Base-by-base conservation (phyloP, 2,113 vertebrate genomes). In the Serinus canaria region DNA sequence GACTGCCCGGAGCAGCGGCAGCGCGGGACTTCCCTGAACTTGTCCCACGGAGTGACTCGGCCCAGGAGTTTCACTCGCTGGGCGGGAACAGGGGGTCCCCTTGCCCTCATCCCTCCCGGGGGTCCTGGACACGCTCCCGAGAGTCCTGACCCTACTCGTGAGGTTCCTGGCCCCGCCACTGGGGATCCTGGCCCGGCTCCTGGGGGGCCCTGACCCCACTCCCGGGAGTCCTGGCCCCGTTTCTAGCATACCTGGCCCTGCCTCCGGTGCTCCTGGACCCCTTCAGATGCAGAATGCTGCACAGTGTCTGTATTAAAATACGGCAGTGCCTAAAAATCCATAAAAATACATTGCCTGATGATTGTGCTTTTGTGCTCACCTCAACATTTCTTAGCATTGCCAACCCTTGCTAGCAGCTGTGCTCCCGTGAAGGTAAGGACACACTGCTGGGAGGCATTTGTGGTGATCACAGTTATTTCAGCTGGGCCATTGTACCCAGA, bases 381-480 rank as follows among this genome's bases (percentile, higher is more conserved):
- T 7, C 59, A 14, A 15, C 19, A 7, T 16, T 24, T 78, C 24
- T 7, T 30, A 2, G 15, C 1, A 2, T 18, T 9, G 21, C 28
- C 6, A 7, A 10, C 41, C 35, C 2, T 6, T 2, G 4, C 43
- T 7, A 39, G 41, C 46, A 16, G 24, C 4, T 23, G 50, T 35
- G 20, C 7, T 23, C 24, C 53, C 39, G 1, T 13, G 8, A 13
- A 28, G 49, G 25, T 33, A 10, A 27, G 18, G 59, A 41, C 22
- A 14, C 5, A 15, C 5, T 47, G 39, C 43, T 24, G 11, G 30
- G 0, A 6, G 11, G 33, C 9, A 10, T 43, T 41, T 12, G 33
- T 10, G 47, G 15, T 25, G 4, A 14, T 21, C 28, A 15, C 21
- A 22, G 4, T 28, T 25, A 11, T 11, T 77, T 41, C 21, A 15